Base-by-base conservation (phyloP, 2,113 vertebrate genomes). In the Psilopsiagon aymara region DNA sequence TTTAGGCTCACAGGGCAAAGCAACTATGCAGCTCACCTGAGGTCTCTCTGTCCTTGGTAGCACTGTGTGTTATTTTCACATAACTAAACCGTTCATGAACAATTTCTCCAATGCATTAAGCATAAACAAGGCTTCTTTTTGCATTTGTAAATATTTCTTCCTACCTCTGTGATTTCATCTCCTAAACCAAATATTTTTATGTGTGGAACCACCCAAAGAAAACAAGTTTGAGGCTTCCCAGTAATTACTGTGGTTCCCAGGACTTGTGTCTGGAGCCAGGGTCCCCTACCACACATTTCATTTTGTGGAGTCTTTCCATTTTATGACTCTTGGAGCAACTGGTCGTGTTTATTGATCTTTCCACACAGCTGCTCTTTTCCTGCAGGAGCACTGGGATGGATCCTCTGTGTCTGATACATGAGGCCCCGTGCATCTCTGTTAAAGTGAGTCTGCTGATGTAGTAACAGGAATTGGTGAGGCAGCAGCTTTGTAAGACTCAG, bases 291-390 rank as follows among this genome's bases (percentile, higher is more conserved):
- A 78, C 79, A 84, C 0, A 0, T 78, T 88, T 79, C 85, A 21
- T 87, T 89, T 87, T 76, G 86, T 52, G 31, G 7, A 73, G 62
- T 15, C 77, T 69, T 96, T 89, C 83, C 44, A 69, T 90, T 96
- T 97, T 91, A 92, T 1, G 74, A 63, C 95, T 92, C 86, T 86
- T 69, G 78, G 70, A 97, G 77, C 91, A 97, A 97, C 83, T 95
- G 96, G 88, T 79, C 3, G 0, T 97, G 92, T 97, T 97, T 97
- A 92, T 94, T 97, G 92, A 95, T 92, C 94, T 94, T 96, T 91
- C 77, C 62, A 49, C 70, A 74, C 95, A 97, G 94, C 91, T 97
- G 95, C 46, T 96, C 57, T 88, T 86, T 94, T 95, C 83, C 67
- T 84, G 13, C 28, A 76, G 91, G 74, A 96, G 69, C 69, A 47